These are phyloP conservation scores for Cyclargus thomasi DNA, from an alignment of 1,140 invertebrate genomes.

Conservation along the genomic window DNA sequence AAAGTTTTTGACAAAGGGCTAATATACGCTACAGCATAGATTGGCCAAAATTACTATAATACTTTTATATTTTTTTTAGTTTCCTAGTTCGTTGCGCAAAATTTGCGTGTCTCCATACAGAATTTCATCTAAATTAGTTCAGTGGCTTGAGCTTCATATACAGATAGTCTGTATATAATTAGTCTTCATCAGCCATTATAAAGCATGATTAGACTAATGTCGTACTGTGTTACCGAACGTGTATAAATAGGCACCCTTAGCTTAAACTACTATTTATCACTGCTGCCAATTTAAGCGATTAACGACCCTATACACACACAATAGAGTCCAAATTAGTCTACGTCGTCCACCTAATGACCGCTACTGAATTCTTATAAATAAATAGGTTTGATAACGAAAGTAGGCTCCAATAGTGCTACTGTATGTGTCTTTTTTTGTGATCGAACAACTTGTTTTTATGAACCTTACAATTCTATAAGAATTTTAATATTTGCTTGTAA, in stretches of 20 bases:
- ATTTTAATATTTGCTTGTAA: too few relatives aligned
- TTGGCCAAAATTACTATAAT: too few relatives aligned
- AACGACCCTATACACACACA: not conserved
- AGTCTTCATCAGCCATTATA: slow-evolving; percentile 1
- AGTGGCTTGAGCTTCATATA: too few relatives aligned
- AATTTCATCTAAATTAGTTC: too few relatives aligned
- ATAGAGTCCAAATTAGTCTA: slow-evolving; percentile 10
- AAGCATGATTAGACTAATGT: not conserved
- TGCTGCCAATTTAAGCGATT: not conserved
- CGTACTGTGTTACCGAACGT: not conserved
- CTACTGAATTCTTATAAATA: slow-evolving; percentile 16
- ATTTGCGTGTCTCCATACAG: too few relatives aligned
- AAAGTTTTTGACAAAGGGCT: too few relatives aligned
- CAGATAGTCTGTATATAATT: not conserved
- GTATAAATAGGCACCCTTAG: slow-evolving; percentile 8
- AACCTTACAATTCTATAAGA: not conserved
- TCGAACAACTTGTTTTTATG: not conserved
- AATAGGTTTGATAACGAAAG: slow-evolving; percentile 8
- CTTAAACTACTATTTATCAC: slow-evolving; percentile 8
- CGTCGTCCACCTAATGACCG: slow-evolving; percentile 11
- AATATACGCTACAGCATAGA: too few relatives aligned
- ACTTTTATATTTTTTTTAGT: too few relatives aligned
- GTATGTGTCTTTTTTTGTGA: not conserved
- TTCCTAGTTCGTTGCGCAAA: too few relatives aligned
- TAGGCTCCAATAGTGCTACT: not conserved